A percentile compares a stretch with the other conserved stretches of the same genome.
These are phyloP conservation scores for Leuctra nigra DNA, from an alignment of 2,888 invertebrate genomes.

Conservation along the genomic window DNA sequence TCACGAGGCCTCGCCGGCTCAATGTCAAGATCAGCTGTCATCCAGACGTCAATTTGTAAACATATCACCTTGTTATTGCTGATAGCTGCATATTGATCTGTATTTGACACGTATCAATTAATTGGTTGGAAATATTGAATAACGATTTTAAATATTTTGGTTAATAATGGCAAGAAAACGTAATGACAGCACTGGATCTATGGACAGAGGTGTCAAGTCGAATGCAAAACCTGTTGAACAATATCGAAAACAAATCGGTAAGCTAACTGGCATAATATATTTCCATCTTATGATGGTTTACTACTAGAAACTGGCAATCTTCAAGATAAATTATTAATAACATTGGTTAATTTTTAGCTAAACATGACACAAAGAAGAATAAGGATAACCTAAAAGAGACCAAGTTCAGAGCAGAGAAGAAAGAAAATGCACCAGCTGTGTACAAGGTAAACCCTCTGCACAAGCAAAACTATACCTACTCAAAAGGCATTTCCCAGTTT, in stretches of 20 bases:
- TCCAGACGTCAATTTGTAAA: too few relatives aligned
- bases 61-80: too few relatives aligned
- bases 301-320: too few relatives aligned
- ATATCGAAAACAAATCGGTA: conserved; percentile 27
- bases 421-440: conserved; percentile 28
- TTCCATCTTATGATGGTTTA: neutral
- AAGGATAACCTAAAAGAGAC: conserved; percentile 26
- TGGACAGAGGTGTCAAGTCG: conserved; percentile 9
- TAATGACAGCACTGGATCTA: conserved; percentile 26
- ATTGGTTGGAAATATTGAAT: too few relatives aligned
- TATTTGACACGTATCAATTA: too few relatives aligned
- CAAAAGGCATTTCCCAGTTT: neutral
- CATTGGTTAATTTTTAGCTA: conserved; percentile 19
- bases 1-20: too few relatives aligned
- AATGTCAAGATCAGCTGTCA: too few relatives aligned
- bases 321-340: neutral
- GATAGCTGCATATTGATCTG: too few relatives aligned
- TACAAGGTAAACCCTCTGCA: conserved; percentile 28
- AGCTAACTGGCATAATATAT: neutral
- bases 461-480: neutral
- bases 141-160: neutral
- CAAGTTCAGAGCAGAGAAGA: conserved; percentile 25
- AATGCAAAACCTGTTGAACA: conserved; percentile 21
- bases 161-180: conserved; percentile 22
- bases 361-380: conserved; percentile 30